phyloP scores from a whole-genome alignment of 2,113 vertebrate genomes.

The Cariama cristata region DNA sequence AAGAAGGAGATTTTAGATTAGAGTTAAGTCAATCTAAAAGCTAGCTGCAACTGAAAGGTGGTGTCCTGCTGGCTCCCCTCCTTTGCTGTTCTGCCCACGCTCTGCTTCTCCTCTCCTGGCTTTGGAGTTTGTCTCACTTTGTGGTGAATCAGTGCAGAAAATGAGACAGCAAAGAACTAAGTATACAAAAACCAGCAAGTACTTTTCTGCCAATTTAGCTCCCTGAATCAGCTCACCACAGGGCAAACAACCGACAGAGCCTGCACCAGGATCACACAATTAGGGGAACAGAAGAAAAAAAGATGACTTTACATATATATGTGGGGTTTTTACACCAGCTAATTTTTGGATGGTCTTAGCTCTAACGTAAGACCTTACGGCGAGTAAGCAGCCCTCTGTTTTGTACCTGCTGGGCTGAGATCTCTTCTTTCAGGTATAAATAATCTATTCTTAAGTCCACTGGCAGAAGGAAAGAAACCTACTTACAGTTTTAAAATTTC shows the following conservation, averaged over 20 bases:
- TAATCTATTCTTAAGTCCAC: background rate
- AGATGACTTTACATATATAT: background rate
- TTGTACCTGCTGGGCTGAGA: background rate
- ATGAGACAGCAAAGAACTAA: background rate
- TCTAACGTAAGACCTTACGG: background rate
- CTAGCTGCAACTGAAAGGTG: background rate
- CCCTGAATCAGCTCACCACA: background rate
- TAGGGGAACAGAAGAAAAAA: background rate
- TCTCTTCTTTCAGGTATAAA: background rate
- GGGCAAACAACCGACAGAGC: background rate
- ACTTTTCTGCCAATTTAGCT: background rate
- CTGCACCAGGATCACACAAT: background rate
- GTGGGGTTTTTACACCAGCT: background rate
- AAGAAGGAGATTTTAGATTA: background rate
- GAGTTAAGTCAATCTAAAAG: background rate
- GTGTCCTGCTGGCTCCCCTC: background rate
- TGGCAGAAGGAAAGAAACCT: background rate
- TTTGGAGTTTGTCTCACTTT: background rate
- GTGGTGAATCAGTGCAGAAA: slow-evolving; percentile 34
- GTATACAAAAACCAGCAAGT: background rate
- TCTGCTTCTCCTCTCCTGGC: background rate
- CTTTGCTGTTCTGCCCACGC: background rate
- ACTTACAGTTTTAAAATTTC: background rate
- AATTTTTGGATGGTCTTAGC: background rate
- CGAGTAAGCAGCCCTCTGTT: background rate